Evolutionary conservation across 2,888 invertebrate genomes (phyloP).

Genomic region (Brachycybe producta): DNA sequence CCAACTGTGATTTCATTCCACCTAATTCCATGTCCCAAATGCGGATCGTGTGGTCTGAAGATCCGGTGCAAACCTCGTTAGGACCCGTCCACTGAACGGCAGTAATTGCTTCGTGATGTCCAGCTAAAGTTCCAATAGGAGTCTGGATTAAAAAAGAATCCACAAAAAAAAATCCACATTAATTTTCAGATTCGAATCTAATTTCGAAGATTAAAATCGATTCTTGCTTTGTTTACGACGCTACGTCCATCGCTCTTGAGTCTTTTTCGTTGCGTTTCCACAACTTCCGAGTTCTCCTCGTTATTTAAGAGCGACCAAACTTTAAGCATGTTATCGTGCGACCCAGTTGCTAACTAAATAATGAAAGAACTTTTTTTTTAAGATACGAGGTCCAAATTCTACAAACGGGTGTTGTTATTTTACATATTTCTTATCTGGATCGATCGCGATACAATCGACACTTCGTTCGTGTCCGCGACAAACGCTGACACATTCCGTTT

Average conservation of each 20-base stretch:
- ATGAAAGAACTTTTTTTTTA: not conserved
- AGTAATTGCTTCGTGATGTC: conserved; percentile 83
- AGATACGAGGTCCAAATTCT: not conserved
- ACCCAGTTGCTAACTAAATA: conserved; percentile 57
- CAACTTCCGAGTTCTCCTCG: conserved; percentile 25
- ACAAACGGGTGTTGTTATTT: too few species aligned
- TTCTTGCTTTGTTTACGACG: conserved; percentile 23
- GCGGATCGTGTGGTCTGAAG: conserved; percentile 92
- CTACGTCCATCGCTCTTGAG: conserved; percentile 22
- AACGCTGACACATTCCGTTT: conserved; percentile 62
- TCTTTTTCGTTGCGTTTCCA: conserved; percentile 27
- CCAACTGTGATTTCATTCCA: conserved; percentile 66
- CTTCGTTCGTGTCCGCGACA: conserved; percentile 86
- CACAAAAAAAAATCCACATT: conserved; percentile 8
- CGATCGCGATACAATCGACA: conserved; percentile 72
- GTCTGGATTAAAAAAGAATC: conserved; percentile 35
- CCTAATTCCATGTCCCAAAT: conserved; percentile 85
- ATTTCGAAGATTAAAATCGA: conserved; percentile 24
- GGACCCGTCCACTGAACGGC: conserved; percentile 70
- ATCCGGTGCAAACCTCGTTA: conserved; percentile 64
- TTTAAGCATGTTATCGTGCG: conserved; percentile 85
- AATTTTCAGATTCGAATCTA: conserved; percentile 25
- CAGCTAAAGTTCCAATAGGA: conserved; percentile 73
- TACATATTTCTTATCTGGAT: conserved; percentile 43
- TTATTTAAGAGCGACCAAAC: conserved; percentile 57